These are phyloP conservation scores for Aspidiotus destructor DNA, from an alignment of 2,888 invertebrate species.

Conservation along the genomic window DNA sequence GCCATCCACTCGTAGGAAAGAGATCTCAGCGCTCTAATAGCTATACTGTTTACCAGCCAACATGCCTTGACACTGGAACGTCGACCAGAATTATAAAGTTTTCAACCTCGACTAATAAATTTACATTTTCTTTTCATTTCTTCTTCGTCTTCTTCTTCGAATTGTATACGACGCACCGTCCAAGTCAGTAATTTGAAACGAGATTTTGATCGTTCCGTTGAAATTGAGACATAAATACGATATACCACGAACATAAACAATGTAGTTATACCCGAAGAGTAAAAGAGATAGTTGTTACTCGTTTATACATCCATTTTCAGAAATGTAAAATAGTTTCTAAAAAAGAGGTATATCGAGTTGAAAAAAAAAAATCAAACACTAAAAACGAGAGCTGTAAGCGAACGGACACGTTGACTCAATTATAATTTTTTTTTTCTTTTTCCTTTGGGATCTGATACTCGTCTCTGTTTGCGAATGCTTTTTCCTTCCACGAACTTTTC, in stretches of 20 bases:
- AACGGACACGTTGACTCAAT: too few species aligned
- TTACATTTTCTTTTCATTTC: background rate
- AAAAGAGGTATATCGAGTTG: background rate
- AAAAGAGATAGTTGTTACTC: background rate
- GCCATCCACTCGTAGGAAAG: too few species aligned
- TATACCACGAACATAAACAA: conserved; percentile 4
- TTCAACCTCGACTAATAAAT: background rate
- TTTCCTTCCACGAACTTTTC: too few species aligned
- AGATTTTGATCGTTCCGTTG: conserved; percentile 4
- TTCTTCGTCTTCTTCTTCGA: background rate
- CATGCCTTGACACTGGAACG: background rate
- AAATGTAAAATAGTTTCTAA: background rate
- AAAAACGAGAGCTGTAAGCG: too few species aligned
- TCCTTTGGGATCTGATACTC: too few species aligned
- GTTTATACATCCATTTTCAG: background rate
- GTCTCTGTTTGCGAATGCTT: too few species aligned
- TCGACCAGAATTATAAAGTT: conserved; percentile 2
- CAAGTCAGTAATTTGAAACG: background rate
- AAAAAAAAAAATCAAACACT: background rate
- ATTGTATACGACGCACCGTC: background rate
- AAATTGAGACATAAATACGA: conserved; percentile 2
- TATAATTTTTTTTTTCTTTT: too few species aligned
- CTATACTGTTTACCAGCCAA: too few species aligned
- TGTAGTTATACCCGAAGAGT: background rate
- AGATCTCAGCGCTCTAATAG: too few species aligned